Evolutionary conservation across 2,888 invertebrate species (phyloP).

Genomic region (Latheticus oryzae): DNA sequence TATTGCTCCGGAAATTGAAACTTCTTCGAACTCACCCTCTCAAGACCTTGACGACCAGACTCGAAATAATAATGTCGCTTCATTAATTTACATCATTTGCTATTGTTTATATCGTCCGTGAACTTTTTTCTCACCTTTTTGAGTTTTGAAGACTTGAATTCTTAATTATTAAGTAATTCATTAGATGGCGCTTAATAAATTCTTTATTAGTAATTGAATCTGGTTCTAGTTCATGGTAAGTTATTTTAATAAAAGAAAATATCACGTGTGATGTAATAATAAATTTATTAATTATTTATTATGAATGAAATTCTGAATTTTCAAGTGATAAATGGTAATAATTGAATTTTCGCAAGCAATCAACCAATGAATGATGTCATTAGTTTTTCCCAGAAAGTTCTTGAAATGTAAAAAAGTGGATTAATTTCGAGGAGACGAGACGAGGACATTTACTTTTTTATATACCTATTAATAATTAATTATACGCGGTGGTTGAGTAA

Average conservation of each 20-base stretch:
- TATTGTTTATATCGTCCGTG: conserved; percentile 20
- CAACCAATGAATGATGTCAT: conserved; percentile 11
- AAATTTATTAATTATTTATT: no score
- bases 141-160: no score
- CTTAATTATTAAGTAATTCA: no score
- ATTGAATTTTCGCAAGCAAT: background rate
- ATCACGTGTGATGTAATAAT: no score
- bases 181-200: no score
- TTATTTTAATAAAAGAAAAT: no score
- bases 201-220: no score
- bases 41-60: conserved; percentile 9
- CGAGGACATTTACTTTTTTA: conserved; percentile 21
- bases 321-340: background rate
- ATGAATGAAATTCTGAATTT: conserved; percentile 16
- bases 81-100: conserved; percentile 9
- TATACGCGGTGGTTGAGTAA: conserved; percentile 7
- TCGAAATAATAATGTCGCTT: conserved; percentile 3
- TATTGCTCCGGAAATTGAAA: conserved; percentile 6
- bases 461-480: conserved; percentile 7
- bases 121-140: conserved; percentile 19
- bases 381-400: conserved; percentile 13
- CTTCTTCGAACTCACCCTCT: background rate
- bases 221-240: no score
- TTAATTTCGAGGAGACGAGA: conserved; percentile 12
- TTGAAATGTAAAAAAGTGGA: conserved; percentile 22